Conservation (phyloP, 2,797 vertebrate species). For the Brachymystax lenok region DNA sequence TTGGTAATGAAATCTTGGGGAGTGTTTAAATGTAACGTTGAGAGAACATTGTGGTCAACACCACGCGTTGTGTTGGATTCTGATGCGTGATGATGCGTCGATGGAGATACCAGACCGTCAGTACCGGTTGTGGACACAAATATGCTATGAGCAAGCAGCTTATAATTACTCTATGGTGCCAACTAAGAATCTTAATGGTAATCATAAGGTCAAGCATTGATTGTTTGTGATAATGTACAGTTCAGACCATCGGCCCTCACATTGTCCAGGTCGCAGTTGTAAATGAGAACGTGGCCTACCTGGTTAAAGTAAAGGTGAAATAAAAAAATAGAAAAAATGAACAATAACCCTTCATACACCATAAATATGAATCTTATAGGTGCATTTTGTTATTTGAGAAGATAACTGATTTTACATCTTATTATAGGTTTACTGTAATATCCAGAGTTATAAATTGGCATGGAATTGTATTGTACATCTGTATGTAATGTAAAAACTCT, state of each 20-base stretch:
- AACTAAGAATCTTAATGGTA: slow-evolving; percentile 62
- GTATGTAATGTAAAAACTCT: neutral
- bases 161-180: slow-evolving; percentile 56
- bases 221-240: slow-evolving; percentile 28
- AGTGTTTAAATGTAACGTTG: neutral
- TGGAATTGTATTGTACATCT: neutral
- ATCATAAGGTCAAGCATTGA: slow-evolving; percentile 61
- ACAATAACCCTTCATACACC: neutral
- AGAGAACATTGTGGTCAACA: neutral
- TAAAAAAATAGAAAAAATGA: no score
- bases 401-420: neutral
- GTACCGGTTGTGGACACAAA: slow-evolving; percentile 7
- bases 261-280: no score
- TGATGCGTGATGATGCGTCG: slow-evolving; percentile 41
- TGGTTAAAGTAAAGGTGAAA: no score
- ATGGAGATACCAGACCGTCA: slow-evolving; percentile 40
- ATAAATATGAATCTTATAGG: neutral
- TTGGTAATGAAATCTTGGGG: slow-evolving; percentile 56
- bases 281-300: no score
- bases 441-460: neutral
- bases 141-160: slow-evolving; percentile 28
- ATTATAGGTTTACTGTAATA: neutral
- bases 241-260: neutral
- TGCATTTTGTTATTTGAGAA: neutral
- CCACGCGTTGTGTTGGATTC: slow-evolving; percentile 34